Conservation (phyloP, 2,888 invertebrate species). For the Eulithis testata region DNA sequence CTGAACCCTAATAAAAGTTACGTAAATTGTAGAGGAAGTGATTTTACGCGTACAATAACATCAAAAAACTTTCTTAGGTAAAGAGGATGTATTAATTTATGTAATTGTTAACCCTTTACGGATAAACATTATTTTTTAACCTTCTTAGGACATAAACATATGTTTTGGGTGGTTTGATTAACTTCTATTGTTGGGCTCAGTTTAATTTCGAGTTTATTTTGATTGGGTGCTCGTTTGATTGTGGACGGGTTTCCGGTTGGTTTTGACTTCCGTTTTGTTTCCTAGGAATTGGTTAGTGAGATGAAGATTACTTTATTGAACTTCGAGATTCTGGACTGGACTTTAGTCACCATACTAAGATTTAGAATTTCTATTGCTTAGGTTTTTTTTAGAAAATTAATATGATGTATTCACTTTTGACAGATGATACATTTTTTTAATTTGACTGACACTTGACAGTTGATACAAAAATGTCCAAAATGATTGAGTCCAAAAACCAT, state of each 20-base stretch:
- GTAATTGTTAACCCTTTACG: conserved; percentile 79
- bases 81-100: conserved; percentile 82
- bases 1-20: conserved; percentile 43
- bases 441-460: too few relatives aligned
- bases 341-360: too few relatives aligned
- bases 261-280: conserved; percentile 56
- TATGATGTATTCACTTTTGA: too few relatives aligned
- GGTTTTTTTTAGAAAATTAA: too few relatives aligned
- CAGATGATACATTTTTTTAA: too few relatives aligned
- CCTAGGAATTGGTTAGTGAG: conserved; percentile 32
- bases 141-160: conserved; percentile 62
- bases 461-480: too few relatives aligned
- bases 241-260: conserved; percentile 64
- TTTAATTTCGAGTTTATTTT: conserved; percentile 81
- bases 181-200: conserved; percentile 63
- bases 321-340: neutral
- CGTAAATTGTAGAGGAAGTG: conserved; percentile 78
- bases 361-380: too few relatives aligned
- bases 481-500: too few relatives aligned
- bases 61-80: conserved; percentile 68
- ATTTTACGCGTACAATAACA: conserved; percentile 76
- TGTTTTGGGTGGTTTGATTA: conserved; percentile 72
- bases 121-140: conserved; percentile 42
- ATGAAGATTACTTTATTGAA: conserved; percentile 5
- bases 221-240: conserved; percentile 65